Conservation (phyloP, 2,888 invertebrate genomes). For the Macaria notata region DNA sequence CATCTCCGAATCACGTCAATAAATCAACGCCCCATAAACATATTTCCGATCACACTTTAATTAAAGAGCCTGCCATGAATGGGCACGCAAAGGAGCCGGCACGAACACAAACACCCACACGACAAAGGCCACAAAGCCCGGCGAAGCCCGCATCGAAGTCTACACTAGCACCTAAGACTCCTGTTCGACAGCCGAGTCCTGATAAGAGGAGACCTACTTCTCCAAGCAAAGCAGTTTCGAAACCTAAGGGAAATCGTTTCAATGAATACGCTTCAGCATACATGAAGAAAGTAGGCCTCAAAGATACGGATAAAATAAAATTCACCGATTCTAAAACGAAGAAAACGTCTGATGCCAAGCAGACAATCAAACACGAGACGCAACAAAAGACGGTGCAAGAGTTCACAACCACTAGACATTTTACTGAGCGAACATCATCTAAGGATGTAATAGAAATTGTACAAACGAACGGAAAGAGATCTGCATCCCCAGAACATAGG, state of each 20-base stretch:
- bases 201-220: slow-evolving; percentile 68
- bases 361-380: slow-evolving; percentile 41
- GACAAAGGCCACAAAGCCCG: slow-evolving; percentile 55
- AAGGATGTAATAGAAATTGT: slow-evolving; percentile 58
- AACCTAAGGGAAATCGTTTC: slow-evolving; percentile 67
- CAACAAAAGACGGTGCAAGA: slow-evolving; percentile 48
- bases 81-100: slow-evolving; percentile 52
- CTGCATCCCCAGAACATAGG: slow-evolving; percentile 60
- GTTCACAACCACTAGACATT: slow-evolving; percentile 44
- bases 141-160: slow-evolving; percentile 51
- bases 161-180: slow-evolving; percentile 46
- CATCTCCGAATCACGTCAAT: slow-evolving; percentile 51
- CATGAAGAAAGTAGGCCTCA: slow-evolving; percentile 73
- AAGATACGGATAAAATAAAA: slow-evolving; percentile 59
- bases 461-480: slow-evolving; percentile 58
- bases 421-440: slow-evolving; percentile 57
- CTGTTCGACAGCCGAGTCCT: slow-evolving; percentile 61
- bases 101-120: slow-evolving; percentile 41
- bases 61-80: slow-evolving; percentile 47
- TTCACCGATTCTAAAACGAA: slow-evolving; percentile 50
- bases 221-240: slow-evolving; percentile 59
- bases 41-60: slow-evolving; percentile 37
- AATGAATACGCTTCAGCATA: slow-evolving; percentile 76
- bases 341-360: slow-evolving; percentile 42
- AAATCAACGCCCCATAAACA: slow-evolving; percentile 42